Evolutionary conservation across 2,888 invertebrate species (phyloP).

Genomic region (Tribolium freemani): DNA sequence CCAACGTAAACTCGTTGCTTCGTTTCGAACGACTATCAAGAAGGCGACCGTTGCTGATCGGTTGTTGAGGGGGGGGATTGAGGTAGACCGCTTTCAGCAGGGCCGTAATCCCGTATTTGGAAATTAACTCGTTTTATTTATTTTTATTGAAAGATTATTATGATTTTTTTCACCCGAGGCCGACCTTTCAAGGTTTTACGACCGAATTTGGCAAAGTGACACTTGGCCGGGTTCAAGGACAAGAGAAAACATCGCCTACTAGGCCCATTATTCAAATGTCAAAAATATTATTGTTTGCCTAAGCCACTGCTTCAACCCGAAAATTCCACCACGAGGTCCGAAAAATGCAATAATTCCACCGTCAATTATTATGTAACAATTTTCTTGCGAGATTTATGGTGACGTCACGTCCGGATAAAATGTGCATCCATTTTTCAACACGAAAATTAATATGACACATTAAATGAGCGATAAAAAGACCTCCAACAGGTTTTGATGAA

Average conservation of each 20-base stretch:
- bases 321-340: too few relatives aligned
- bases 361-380: too few relatives aligned
- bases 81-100: constrained; percentile 36
- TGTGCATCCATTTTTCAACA: too few relatives aligned
- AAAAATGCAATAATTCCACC: too few relatives aligned
- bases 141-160: constrained; percentile 8
- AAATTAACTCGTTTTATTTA: constrained; percentile 1
- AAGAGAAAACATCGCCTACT: background rate
- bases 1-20: constrained; percentile 28
- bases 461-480: too few relatives aligned
- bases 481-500: too few relatives aligned
- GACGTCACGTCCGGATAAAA: too few relatives aligned
- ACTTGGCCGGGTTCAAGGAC: background rate
- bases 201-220: background rate
- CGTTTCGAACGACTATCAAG: constrained; percentile 42
- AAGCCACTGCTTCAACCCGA: too few relatives aligned
- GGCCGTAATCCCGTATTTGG: constrained; percentile 37
- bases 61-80: constrained; percentile 35
- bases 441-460: too few relatives aligned
- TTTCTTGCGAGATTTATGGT: too few relatives aligned
- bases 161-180: background rate
- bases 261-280: too few relatives aligned
- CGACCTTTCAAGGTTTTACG: background rate
- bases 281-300: too few relatives aligned
- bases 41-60: constrained; percentile 38